Percentiles rank a stretch among this genome's conserved stretches.
Evolutionary conservation across 2,113 vertebrate species (phyloP).

Genomic region (Amphilophus citrinellus): DNA sequence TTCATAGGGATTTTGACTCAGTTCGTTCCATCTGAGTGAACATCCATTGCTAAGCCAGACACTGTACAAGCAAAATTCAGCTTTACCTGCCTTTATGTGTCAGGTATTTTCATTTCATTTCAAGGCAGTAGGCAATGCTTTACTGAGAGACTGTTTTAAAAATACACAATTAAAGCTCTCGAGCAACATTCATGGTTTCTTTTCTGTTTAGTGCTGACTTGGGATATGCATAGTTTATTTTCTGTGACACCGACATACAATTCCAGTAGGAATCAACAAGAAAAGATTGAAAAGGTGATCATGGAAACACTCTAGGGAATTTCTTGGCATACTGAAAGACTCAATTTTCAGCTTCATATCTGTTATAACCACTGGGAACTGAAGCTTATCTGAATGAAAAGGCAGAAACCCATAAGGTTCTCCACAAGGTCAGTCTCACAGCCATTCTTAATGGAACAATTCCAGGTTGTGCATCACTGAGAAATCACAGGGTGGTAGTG

Average conservation of each 20-base stretch:
- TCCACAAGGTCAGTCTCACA: constrained; percentile 35
- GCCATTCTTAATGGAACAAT: constrained; percentile 39
- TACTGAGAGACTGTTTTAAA: background rate
- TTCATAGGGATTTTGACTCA: background rate
- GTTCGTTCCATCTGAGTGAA: constrained; percentile 4
- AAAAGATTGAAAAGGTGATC: constrained; percentile 43
- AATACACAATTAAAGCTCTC: background rate
- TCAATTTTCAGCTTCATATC: constrained; percentile 41
- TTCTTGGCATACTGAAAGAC: constrained; percentile 2
- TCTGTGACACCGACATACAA: background rate
- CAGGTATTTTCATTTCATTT: background rate
- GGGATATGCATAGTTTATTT: constrained; percentile 16
- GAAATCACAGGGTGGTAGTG: background rate
- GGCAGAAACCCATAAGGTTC: constrained; percentile 21
- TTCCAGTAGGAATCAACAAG: background rate
- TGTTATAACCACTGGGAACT: constrained; percentile 25
- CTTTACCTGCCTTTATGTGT: constrained; percentile 7
- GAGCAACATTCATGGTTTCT: background rate
- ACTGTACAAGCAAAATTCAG: background rate
- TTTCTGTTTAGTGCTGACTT: constrained; percentile 13
- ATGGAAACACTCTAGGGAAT: constrained; percentile 10
- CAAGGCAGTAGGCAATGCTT: background rate
- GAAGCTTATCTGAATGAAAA: constrained; percentile 39
- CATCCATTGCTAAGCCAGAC: background rate
- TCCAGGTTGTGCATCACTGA: constrained; percentile 5